Base-by-base conservation (phyloP, 2,113 vertebrate species). In the Gavialis gangeticus region DNA sequence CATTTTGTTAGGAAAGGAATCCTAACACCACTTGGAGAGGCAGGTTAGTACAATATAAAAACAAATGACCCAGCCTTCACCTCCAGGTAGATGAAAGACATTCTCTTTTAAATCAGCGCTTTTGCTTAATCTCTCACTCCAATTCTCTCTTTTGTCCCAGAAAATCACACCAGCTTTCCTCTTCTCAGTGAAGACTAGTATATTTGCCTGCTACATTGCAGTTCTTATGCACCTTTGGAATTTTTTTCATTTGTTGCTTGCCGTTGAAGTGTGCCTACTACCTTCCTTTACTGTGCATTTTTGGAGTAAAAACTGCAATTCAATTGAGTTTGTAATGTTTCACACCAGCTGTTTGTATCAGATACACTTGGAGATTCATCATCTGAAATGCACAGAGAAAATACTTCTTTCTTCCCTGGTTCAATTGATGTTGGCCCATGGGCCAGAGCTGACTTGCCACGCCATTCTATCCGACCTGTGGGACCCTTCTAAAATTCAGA, bases 341-440 rank as follows among this genome's bases (percentile, higher is more conserved):
- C 22, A 9, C 79, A 60, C 11, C 79, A 64, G n/a, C 77, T 86
- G 56, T 71, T 21, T 3, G 57, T 27, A 83, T 4, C 54, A 34
- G 5, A 2, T 56, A 9, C 6, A 17, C n/a, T 25, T 63, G 46
- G 46, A 46, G 46, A 46, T 46, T 46, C 0, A 0, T 56, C 55
- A 15, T 87, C 17, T 0, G 2, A 58, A 22, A 12, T 92, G 28
- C 28, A 64, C 27, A 27, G 56, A 82, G 28, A 2, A 10, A 83
- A 59, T 21, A 30, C 10, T 14, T 46, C 27, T 10, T 90, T 34
- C 21, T 89, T 37, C 21, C 24, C 18, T 60, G 63, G 28, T 58
- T 58, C 16, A 25, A 54, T 57, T 27, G 15, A 10, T 34, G 82
- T 27, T 75, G 21, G 69, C 80, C n/a, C n/a, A n/a, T n/a, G n/a